Base-by-base conservation (phyloP, 2,113 vertebrate species). In the Quiscalus mexicanus region DNA sequence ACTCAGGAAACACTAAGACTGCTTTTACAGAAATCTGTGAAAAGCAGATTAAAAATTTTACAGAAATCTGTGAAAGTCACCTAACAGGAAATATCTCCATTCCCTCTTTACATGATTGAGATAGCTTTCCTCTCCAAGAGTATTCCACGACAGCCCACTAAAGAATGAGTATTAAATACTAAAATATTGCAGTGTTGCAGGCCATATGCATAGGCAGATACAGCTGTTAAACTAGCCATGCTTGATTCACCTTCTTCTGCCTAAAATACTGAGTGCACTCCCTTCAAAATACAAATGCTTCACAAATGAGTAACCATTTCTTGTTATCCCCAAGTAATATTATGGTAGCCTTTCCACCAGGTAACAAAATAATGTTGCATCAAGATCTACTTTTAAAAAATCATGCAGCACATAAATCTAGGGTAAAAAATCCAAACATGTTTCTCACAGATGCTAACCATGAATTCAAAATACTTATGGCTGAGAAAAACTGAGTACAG, bases 381-480 rank as follows among this genome's bases (percentile, higher is more conserved):
- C 22, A 33, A 68, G 17, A 65, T 39, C 21, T 63, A 24, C 7
- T 59, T 83, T 28, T 68, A 50, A 9, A 28, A 74, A 49, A 45
- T 39, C 0, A 0, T 0, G 19, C 19, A 67, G 15, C 23, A 86
- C 22, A 13, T 23, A 64, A 52, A 15, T 9, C 27, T 18, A 39
- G 6, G 8, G 39, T 77, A 31, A 44, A 83, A 70, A 59, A 37
- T 35, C 16, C 18, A 28, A 45, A 49, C 4, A 2, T n/a, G 23
- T 60, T 81, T 71, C 56, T 71, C 27, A 71, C 10, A 73, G 42
- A 42, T 44, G 15, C 8, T 49, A 60, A 70, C 39, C 35, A 59
- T 1, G 2, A 81, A 71, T 55, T 71, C 28, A 58, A n/a, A 91
- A 64, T 42, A 50, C 33, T 41, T 30, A 23, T 0, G 0, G 7